phyloP scores from a whole-genome alignment of 2,113 vertebrate genomes.

The Lophochroa leadbeateri region DNA sequence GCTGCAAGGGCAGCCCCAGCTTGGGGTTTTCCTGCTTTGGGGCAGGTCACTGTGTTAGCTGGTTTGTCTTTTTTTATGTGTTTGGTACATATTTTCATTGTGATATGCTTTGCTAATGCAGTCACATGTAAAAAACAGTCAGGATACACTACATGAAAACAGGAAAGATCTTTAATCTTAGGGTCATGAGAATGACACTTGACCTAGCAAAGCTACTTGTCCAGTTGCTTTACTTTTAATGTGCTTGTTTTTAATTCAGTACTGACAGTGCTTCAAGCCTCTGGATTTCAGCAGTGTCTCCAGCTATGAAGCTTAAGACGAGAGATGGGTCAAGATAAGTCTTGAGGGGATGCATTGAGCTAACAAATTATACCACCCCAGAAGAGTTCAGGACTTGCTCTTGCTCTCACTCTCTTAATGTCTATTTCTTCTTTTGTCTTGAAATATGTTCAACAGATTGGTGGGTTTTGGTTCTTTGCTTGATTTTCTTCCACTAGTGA shows the following conservation, averaged over 20 bases:
- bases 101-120: not conserved
- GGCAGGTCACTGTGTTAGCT: not conserved
- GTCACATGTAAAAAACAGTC: not conserved
- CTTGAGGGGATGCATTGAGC: not conserved
- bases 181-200: conserved; percentile 55
- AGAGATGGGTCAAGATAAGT: not conserved
- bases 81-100: not conserved
- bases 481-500: not conserved
- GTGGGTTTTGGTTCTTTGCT: not conserved
- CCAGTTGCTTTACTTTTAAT: conserved; percentile 13
- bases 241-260: not conserved
- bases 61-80: not conserved
- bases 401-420: not conserved
- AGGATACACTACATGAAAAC: conserved; percentile 35
- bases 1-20: not conserved
- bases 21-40: not conserved
- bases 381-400: not conserved
- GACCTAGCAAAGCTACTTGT: conserved; percentile 27
- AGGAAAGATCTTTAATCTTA: conserved; percentile 66
- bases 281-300: not conserved
- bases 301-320: not conserved
- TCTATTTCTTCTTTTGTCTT: not conserved
- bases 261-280: not conserved
- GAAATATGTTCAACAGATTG: not conserved
- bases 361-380: not conserved